Evolutionary conservation across 1,140 invertebrate genomes (phyloP), one percentile per base, ranked within the genome.

Genomic region (Diachasmimorpha longicaudata): DNA sequence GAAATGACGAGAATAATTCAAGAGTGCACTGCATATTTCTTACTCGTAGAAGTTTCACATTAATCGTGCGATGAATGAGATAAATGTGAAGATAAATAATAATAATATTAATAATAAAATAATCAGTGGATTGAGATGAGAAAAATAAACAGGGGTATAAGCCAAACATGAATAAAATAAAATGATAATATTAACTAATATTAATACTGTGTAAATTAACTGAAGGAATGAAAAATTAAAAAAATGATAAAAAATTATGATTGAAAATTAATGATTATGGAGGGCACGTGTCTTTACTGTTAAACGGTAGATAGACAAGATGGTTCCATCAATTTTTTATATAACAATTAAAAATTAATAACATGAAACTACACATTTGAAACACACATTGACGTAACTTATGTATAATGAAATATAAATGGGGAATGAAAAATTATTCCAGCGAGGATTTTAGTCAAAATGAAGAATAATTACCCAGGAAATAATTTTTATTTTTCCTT

Each of bases 281-380:
- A 55, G 70, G n/a, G 39, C 63, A 72, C 42, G 70, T 79, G 79
- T 80, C 76, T 78, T 81, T 79, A 69, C 77, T 82, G 79, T 84
- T 80, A 81, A 82, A 79, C 78, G 80, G 75, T 83, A 83, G 80
- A 81, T 84, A 83, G 81, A 80, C 82, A 82, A 81, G 79, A 82
- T 72, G 70, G 79, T 83, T 82, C 83, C 81, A 79, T 77, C 74
- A 82, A 80, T 83, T 84, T 83, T 84, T 82, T 84, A 82, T 83
- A 83, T 82, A 83, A 78, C 79, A 79, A 75, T 74, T 76, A 76
- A 79, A 74, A 44, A 21, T 74, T 36, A 69, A 76, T 31, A 69
- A 73, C 52, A 31, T 31, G 31, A 36, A 73, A 55, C 23, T 67
- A 46, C 46, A 23, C 36, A 70, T 16, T 21, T 63, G 23, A 63